Evolutionary conservation across 2,113 vertebrate species (phyloP).

Genomic region (Charina bottae): DNA sequence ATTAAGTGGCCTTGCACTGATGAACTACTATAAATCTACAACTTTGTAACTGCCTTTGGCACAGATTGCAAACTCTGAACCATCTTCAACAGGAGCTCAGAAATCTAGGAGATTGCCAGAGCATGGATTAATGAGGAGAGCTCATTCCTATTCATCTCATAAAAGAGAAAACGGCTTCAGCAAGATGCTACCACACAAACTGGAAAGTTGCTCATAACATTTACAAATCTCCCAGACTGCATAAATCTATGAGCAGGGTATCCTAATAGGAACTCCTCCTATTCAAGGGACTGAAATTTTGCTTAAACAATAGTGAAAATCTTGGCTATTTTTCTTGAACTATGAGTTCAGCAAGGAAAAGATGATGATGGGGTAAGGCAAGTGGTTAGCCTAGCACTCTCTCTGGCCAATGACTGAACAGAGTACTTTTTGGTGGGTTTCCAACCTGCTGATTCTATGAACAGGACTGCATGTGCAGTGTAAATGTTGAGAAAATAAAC

Average conservation of each 20-base stretch:
- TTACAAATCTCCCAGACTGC: background rate
- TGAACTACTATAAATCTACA: background rate
- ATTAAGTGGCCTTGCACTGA: background rate
- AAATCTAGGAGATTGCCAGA: background rate
- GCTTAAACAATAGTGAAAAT: background rate
- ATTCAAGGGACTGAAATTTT: background rate
- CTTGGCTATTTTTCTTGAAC: background rate
- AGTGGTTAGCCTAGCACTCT: background rate
- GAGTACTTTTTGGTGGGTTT: background rate
- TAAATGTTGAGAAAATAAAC: background rate
- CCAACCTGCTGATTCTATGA: background rate
- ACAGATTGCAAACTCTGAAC: background rate
- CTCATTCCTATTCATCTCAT: background rate
- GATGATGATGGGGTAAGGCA: background rate
- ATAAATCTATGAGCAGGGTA: background rate
- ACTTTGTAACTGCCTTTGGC: background rate
- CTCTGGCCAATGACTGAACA: background rate
- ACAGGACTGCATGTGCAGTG: rapidly evolving
- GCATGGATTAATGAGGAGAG: background rate
- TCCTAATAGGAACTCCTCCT: background rate
- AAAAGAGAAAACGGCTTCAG: background rate
- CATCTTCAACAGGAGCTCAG: background rate
- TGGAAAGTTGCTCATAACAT: background rate
- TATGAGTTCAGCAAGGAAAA: background rate
- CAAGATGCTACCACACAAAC: background rate